Base-by-base conservation (phyloP, 1,140 invertebrate genomes). In the Zaprionus inermis region DNA sequence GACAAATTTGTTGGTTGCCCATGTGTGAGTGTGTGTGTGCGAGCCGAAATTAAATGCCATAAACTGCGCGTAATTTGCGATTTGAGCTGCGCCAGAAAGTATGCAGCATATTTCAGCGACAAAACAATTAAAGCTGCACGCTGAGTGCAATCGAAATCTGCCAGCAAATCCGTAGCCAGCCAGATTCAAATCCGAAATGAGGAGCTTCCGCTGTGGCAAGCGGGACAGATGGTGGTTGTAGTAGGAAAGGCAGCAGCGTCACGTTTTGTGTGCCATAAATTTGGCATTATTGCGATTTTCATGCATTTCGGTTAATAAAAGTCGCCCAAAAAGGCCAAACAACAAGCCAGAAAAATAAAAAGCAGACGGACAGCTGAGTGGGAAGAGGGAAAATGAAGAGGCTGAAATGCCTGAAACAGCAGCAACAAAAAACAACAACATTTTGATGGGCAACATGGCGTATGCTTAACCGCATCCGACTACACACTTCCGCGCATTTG, bases 401-500 rank as follows among this genome's bases (percentile, higher is more conserved):
- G 52, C 28, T 51, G 54, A 57, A 66, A 51, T 49, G 68, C 22
- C 59, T 56, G 28, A 34, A 54, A 54, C 58, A 49, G 20, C 68
- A n/a, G n/a, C n/a, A n/a, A 63, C 30, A 64, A 54, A 54, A 36
- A 78, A 72, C 81, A 72, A 78, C 69, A 57, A 70, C 78, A 88
- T 88, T 84, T 89, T 89, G 84, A 81, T 89, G 84, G 80, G 70
- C 84, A 79, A 81, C 84, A 89, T 89, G 84, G 84, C 84, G 84
- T 89, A 89, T 89, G 80, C 84, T 89, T 89, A 89, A 89, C 84
- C 84, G 76, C 84, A 89, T 89, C 84, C 84, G 78, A 89, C 84
- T 89, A 83, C 84, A 88, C 81, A 89, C 84, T 89, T 89, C 84
- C 84, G 84, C 85, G 78, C 84, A 89, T 89, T 89, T 89, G 84